A percentile compares a stretch with the other conserved stretches of the same genome.
Conservation (phyloP, 2,113 vertebrate genomes). For the Paralichthys olivaceus region DNA sequence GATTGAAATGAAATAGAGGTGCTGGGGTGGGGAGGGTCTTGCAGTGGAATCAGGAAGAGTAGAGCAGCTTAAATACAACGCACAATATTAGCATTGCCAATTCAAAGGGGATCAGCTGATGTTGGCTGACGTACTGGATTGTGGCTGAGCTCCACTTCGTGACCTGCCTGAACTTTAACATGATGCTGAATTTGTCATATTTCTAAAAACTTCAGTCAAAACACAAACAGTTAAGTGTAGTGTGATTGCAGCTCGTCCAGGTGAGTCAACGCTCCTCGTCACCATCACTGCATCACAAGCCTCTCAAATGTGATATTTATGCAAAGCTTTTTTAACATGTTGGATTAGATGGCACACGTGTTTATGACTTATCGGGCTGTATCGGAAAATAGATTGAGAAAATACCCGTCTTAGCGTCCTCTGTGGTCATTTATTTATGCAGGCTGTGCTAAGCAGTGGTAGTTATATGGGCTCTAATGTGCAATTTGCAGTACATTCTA, state of each 20-base stretch:
- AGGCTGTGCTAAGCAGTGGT: constrained; percentile 27
- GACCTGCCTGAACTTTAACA: too few species aligned
- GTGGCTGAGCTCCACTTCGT: too few species aligned
- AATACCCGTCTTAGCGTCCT: constrained; percentile 31
- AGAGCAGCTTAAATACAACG: too few species aligned
- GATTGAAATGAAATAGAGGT: too few species aligned
- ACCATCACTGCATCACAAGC: not conserved
- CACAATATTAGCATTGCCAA: too few species aligned
- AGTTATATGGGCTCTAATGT: constrained; percentile 46
- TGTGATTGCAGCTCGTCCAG: not conserved
- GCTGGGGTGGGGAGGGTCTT: too few species aligned
- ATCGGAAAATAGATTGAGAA: constrained; percentile 40
- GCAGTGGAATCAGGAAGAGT: too few species aligned
- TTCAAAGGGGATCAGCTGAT: too few species aligned
- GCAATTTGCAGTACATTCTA: constrained; percentile 18
- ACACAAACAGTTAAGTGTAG: not conserved
- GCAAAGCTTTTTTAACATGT: not conserved
- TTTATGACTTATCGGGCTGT: constrained; percentile 27
- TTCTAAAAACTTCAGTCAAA: not conserved
- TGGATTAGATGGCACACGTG: not conserved
- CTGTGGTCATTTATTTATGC: constrained; percentile 16
- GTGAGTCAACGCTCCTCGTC: not conserved
- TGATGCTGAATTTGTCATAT: too few species aligned
- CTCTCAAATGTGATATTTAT: constrained; percentile 8
- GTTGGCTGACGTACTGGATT: too few species aligned